Conservation (phyloP, 2,888 invertebrate genomes). For the Troglohyphantes excavatus region DNA sequence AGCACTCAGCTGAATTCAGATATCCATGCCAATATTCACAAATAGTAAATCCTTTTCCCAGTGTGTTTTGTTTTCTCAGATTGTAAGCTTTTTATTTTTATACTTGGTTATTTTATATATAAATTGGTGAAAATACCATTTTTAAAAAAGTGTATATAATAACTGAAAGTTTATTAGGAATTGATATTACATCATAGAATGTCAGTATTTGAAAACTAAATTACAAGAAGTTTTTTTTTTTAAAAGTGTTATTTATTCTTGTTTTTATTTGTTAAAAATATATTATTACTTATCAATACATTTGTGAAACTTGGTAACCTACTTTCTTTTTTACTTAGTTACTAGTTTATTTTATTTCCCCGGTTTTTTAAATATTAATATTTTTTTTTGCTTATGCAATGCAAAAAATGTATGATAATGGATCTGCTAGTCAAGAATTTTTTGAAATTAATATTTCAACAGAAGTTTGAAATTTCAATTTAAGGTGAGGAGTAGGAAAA, state of each 20-base stretch:
- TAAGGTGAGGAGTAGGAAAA: background rate
- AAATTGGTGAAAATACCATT: too few relatives aligned
- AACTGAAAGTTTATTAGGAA: too few relatives aligned
- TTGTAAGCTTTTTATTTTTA: too few relatives aligned
- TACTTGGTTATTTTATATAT: too few relatives aligned
- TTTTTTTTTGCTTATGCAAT: background rate
- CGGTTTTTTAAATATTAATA: background rate
- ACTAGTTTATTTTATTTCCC: background rate
- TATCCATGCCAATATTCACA: too few relatives aligned
- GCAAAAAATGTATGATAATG: background rate
- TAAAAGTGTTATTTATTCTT: constrained; percentile 3
- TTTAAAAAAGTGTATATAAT: too few relatives aligned
- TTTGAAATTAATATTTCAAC: background rate
- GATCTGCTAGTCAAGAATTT: background rate
- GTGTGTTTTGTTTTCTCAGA: too few relatives aligned
- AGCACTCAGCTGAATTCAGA: too few relatives aligned
- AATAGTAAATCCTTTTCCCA: too few relatives aligned
- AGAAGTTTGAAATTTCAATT: background rate
- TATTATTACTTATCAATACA: too few relatives aligned
- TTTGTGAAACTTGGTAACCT: background rate
- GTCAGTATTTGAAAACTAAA: too few relatives aligned
- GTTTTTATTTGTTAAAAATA: background rate
- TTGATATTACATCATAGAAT: too few relatives aligned
- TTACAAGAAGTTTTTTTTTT: constrained; percentile 18
- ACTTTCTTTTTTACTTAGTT: background rate